These are phyloP conservation scores for Ceratina australensis DNA, from an alignment of 1,140 invertebrate genomes.

Conservation along the genomic window DNA sequence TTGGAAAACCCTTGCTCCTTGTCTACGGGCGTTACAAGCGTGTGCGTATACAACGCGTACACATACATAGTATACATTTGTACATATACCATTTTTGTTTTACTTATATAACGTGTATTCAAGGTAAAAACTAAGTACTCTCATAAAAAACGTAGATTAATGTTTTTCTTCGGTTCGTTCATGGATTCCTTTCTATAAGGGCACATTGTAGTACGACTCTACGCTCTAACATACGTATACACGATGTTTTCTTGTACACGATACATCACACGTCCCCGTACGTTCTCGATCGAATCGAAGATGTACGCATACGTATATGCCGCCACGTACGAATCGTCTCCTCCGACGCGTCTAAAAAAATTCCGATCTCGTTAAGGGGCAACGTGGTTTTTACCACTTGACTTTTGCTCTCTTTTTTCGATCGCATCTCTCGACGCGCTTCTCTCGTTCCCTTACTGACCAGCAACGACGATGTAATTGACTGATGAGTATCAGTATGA, in stretches of 20 bases:
- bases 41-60: slow-evolving; percentile 8
- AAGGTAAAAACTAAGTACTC: slow-evolving; percentile 59
- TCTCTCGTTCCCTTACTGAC: slow-evolving; percentile 46
- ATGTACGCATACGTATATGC: slow-evolving; percentile 43
- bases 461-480: slow-evolving; percentile 59
- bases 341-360: neutral
- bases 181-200: slow-evolving; percentile 22
- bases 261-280: slow-evolving; percentile 25
- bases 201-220: slow-evolving; percentile 35
- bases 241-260: neutral
- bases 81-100: slow-evolving; percentile 1
- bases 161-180: slow-evolving; percentile 2
- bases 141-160: slow-evolving; percentile 57
- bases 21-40: slow-evolving; percentile 19
- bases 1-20: neutral
- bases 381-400: neutral
- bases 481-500: slow-evolving; percentile 59
- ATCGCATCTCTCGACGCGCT: neutral
- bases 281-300: too few species aligned
- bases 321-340: neutral
- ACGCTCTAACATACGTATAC: slow-evolving; percentile 7
- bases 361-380: neutral
- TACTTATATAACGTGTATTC: slow-evolving; percentile 34
- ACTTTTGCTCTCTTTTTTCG: neutral
- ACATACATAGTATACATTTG: slow-evolving; percentile 3